These are phyloP conservation scores for Ennomos quercinarius DNA, from an alignment of 2,888 invertebrate genomes.

Conservation along the genomic window DNA sequence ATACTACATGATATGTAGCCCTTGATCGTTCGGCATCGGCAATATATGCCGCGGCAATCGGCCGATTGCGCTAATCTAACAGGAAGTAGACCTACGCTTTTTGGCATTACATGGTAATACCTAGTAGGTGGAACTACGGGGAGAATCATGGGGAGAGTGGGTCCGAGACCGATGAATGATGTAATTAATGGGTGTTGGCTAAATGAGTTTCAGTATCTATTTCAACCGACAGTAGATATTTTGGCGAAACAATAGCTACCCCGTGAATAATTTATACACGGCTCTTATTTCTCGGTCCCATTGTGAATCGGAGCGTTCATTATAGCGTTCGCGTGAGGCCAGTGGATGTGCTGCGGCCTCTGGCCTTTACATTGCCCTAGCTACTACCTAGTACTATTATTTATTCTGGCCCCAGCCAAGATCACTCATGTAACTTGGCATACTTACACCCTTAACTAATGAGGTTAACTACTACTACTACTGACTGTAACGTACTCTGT, in stretches of 20 bases:
- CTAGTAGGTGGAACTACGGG: too few species aligned
- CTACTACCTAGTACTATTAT: too few species aligned
- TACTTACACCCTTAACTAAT: conserved; percentile 36
- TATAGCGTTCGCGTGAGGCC: conserved; percentile 48
- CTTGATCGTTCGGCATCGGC: conserved; percentile 47
- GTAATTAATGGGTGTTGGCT: too few species aligned
- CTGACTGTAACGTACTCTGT: conserved; percentile 5
- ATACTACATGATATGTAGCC: conserved; percentile 18
- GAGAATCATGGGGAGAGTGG: too few species aligned
- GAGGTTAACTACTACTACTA: not conserved
- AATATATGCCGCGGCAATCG: conserved; percentile 35
- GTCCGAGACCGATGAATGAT: too few species aligned
- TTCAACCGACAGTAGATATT: not conserved
- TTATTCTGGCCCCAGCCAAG: conserved; percentile 40
- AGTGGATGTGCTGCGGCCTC: conserved; percentile 56
- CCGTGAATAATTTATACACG: conserved; percentile 23
- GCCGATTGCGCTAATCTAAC: conserved; percentile 21
- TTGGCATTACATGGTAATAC: too few species aligned
- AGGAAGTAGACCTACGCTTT: conserved; percentile 17
- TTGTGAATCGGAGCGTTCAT: conserved; percentile 35
- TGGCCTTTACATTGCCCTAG: conserved; percentile 74
- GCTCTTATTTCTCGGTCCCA: conserved; percentile 16
- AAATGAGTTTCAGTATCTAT: not conserved
- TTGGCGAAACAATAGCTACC: conserved; percentile 15
- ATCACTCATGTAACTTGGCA: conserved; percentile 61